Percentiles rank a stretch among this genome's conserved stretches.
Evolutionary conservation across 2,888 invertebrate species (phyloP).

Genomic region (Chrysodeixis includens): DNA sequence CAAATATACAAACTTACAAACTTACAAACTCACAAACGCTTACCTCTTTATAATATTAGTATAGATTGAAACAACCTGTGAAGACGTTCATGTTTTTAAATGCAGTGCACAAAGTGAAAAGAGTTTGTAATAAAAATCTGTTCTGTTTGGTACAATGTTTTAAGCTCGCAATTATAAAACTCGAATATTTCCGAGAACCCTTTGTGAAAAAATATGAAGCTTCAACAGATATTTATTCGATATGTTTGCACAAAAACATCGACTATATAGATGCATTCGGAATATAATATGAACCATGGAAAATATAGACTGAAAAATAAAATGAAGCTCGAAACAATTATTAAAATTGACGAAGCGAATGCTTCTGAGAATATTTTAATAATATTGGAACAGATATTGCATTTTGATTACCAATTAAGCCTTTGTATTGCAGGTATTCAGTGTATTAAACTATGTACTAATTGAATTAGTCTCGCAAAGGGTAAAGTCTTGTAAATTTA

Average conservation of each 20-base stretch:
- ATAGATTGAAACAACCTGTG: too few relatives aligned
- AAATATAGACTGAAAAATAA: background rate
- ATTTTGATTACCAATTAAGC: too few relatives aligned
- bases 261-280: background rate
- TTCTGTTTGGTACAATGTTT: background rate
- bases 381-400: background rate
- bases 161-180: background rate
- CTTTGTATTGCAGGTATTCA: background rate
- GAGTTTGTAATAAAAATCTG: background rate
- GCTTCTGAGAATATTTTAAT: background rate
- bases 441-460: background rate
- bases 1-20: too few relatives aligned
- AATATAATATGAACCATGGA: background rate
- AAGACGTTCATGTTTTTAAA: too few relatives aligned
- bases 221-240: background rate
- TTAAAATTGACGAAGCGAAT: background rate
- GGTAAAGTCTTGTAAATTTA: background rate
- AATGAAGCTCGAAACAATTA: background rate
- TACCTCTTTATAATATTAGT: too few relatives aligned
- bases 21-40: too few relatives aligned
- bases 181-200: background rate
- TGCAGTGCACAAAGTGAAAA: background rate
- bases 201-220: conserved; percentile 4
- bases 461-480: background rate
- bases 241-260: background rate